phyloP scores from a whole-genome alignment of 2,888 invertebrate species.

The Sminthurides aquaticus region DNA sequence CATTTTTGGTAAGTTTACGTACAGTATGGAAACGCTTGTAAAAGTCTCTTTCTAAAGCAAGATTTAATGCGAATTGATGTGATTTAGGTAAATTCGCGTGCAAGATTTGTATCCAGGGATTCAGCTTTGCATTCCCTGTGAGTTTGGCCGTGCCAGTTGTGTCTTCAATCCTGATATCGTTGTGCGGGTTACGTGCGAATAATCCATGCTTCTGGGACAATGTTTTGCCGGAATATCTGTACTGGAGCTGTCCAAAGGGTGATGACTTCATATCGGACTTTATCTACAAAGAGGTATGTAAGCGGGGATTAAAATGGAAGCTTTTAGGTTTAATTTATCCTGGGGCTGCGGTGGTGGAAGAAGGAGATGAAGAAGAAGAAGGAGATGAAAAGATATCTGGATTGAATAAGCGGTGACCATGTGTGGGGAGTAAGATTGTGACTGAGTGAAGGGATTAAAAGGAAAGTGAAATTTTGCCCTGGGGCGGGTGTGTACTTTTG shows the following conservation, averaged over 20 bases:
- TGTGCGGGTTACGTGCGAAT: conserved; percentile 76
- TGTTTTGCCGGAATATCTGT: conserved; percentile 77
- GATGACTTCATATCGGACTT: conserved; percentile 70
- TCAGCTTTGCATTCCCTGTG: conserved; percentile 94
- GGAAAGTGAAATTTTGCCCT: background rate
- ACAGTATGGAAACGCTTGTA: no score
- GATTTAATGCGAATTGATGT: no score
- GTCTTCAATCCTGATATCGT: conserved; percentile 76
- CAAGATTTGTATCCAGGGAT: conserved; percentile 92
- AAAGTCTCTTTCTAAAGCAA: background rate
- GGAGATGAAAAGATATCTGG: no score
- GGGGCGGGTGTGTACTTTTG: no score
- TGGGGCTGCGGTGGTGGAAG: no score
- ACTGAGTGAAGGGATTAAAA: background rate
- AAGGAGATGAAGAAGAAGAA: no score
- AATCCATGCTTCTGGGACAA: conserved; percentile 84
- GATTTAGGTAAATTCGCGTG: conserved; percentile 49
- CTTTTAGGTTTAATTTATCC: no score
- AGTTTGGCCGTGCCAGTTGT: conserved; percentile 85
- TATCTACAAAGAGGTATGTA: conserved; percentile 61
- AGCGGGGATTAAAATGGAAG: no score
- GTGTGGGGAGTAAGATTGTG: no score
- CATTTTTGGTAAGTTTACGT: conserved; percentile 63
- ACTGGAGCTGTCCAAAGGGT: conserved; percentile 80
- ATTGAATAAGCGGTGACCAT: no score